phyloP scores from a whole-genome alignment of 2,888 invertebrate species.

The Bellardia bayeri region DNA sequence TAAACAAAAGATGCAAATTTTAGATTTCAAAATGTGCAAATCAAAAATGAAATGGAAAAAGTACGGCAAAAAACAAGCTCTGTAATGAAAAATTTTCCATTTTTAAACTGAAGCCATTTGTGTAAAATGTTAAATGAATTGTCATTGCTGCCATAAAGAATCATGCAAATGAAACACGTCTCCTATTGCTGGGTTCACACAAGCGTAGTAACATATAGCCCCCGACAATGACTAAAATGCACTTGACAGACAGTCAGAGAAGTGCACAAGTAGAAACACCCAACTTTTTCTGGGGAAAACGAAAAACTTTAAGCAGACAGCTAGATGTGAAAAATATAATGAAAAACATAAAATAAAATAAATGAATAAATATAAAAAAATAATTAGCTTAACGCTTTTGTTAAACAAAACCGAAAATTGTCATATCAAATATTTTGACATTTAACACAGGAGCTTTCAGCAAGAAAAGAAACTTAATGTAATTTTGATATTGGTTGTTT shows the following conservation, averaged over 20 bases:
- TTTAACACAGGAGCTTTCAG: background rate
- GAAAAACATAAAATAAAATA: background rate
- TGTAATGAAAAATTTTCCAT: background rate
- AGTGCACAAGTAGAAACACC: background rate
- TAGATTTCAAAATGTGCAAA: slow-evolving; percentile 42
- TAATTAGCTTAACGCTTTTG: slow-evolving; percentile 47
- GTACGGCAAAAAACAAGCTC: background rate
- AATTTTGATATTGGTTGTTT: background rate
- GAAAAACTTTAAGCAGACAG: background rate
- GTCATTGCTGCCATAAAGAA: slow-evolving; percentile 65
- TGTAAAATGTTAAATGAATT: slow-evolving; percentile 68
- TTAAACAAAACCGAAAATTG: slow-evolving; percentile 41
- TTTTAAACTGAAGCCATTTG: slow-evolving; percentile 65
- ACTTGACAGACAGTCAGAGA: slow-evolving; percentile 53
- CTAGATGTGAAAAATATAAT: slow-evolving; percentile 14
- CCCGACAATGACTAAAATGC: slow-evolving; percentile 39
- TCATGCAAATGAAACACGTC: slow-evolving; percentile 61
- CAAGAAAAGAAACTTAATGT: too few species aligned
- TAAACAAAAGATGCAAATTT: slow-evolving; percentile 34
- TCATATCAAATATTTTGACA: slow-evolving; percentile 33
- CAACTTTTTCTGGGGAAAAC: background rate
- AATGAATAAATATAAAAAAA: background rate
- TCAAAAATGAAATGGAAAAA: slow-evolving; percentile 16
- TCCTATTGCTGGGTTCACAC: slow-evolving; percentile 28
- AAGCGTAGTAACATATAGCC: slow-evolving; percentile 1